Conservation (phyloP, 2,797 vertebrate species). For the Sebastes hubbsi region DNA sequence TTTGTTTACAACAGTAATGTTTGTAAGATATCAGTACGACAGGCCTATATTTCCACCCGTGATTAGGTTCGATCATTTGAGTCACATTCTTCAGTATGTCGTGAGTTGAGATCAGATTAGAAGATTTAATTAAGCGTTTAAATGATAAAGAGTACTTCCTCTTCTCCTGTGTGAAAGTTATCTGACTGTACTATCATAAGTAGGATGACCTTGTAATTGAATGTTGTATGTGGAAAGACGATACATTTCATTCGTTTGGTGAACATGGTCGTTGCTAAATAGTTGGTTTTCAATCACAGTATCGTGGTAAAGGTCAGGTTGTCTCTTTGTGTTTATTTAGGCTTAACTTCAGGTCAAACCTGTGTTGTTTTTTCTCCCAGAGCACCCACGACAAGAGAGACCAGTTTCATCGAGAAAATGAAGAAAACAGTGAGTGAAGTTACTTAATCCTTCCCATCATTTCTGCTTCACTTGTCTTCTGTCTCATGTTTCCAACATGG, state of each 20-base stretch:
- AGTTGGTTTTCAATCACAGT: neutral
- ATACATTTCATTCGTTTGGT: neutral
- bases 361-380: constrained; percentile 72
- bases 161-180: neutral
- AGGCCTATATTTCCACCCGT: neutral
- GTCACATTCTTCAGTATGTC: neutral
- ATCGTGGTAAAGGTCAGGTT: neutral
- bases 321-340: neutral
- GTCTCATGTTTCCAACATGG: neutral
- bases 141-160: neutral
- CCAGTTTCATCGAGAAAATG: constrained; percentile 98
- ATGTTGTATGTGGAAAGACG: neutral
- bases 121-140: neutral
- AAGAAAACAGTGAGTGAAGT: constrained; percentile 93
- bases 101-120: neutral
- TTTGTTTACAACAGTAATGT: neutral
- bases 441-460: neutral
- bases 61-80: too few relatives aligned
- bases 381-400: constrained; percentile 83
- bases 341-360: neutral
- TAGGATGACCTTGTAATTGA: neutral
- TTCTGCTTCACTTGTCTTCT: neutral
- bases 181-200: neutral
- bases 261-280: neutral
- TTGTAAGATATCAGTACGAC: neutral